Evolutionary conservation across 2,797 vertebrate genomes (phyloP).

Genomic region (Gymnothorax reevesii): DNA sequence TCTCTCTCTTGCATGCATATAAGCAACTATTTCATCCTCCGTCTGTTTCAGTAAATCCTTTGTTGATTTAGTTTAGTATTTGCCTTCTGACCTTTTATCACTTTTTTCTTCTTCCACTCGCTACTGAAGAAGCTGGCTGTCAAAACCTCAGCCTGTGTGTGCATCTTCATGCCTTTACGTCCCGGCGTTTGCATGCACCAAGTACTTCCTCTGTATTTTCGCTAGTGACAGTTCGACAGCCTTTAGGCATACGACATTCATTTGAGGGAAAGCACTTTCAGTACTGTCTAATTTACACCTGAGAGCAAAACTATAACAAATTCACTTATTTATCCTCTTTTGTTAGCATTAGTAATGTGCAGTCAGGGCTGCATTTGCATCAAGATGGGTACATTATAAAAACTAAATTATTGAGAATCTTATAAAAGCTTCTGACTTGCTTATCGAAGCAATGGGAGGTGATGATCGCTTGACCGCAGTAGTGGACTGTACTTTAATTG

Average conservation of each 20-base stretch:
- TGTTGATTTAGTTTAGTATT: not conserved
- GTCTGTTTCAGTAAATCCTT: not conserved
- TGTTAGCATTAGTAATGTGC: not conserved
- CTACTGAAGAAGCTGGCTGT: no score
- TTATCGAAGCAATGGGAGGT: not conserved
- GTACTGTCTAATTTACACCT: no score
- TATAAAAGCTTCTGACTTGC: not conserved
- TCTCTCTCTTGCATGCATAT: not conserved
- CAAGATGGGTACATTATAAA: not conserved
- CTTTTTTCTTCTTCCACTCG: no score
- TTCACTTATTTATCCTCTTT: not conserved
- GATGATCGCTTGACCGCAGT: no score
- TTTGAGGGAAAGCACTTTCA: no score
- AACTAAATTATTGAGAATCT: not conserved
- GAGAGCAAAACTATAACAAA: no score
- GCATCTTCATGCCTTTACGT: no score
- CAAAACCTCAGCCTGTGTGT: no score
- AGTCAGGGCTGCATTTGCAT: not conserved
- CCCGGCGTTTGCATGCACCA: no score
- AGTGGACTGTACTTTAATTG: not conserved
- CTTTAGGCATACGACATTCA: no score
- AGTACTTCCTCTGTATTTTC: no score
- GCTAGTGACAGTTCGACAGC: no score
- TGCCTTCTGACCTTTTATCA: not conserved
- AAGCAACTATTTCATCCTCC: not conserved